Base-by-base conservation (phyloP, 1,140 invertebrate genomes). In the Drosophila dunni region DNA sequence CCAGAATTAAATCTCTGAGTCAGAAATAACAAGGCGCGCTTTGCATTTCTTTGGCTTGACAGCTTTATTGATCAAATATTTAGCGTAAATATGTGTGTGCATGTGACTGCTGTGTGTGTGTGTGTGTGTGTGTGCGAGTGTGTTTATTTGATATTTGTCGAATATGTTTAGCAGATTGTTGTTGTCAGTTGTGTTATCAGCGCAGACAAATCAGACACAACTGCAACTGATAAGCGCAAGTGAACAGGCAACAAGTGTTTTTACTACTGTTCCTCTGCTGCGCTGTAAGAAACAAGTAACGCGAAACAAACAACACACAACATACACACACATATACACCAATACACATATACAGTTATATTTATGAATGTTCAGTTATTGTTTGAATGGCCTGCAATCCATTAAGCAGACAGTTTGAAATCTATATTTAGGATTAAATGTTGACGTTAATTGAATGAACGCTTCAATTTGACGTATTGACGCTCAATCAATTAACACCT, bases 41-140 rank as follows among this genome's bases (percentile, higher is more conserved):
- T 69, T 46, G 60, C 48, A 63, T 40, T 68, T 67, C 34, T 62
- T 76, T 51, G 36, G 58, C 15, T 36, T 63, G 56, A 54, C 40
- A 61, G 38, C n/a, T 73, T 73, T 86, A 86, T 86, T 86, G 83
- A 86, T 88, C 79, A 86, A 86, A 86, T 88, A 86, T 88, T 88
- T 85, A 56, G 73, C 61, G 33, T 61, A 24, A 46, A 72, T 48
- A 50, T 58, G 46, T 61, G 60, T 63, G 13, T 46, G 38, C 62
- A 17, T 67, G 20, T 69, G 34, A 48, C 3, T 63, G 13, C 17
- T 69, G 24, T 50, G 9, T 64, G 29, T 69, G 44, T 48, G 36
- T 62, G 44, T 53, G 38, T 45, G 45, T 81, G 58, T 65, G 45
- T 67, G 62, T 78, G 69, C 50, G 51, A 62, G 63, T 67, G 54